Evolutionary conservation across 1,140 invertebrate genomes (phyloP), one percentile per base, ranked within the genome.

Genomic region (Coptotermes formosanus): DNA sequence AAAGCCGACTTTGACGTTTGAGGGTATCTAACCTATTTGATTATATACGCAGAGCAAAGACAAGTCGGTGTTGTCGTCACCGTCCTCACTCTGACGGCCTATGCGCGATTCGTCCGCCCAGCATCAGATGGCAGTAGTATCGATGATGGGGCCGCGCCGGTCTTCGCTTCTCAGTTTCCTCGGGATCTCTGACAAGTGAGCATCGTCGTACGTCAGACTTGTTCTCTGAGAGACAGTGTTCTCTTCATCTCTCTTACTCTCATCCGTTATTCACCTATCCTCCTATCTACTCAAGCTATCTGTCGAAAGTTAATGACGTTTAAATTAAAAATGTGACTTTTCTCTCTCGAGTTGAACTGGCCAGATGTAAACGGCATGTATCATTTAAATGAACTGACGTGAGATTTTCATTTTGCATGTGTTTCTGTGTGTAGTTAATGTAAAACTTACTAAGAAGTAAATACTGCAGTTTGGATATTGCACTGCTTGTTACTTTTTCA

Each of bases 101-200:
- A 75, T 75, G 64, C 64, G 25, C 64, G 25, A 75, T 75, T 75
- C 64, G n/a, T 8, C 7, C 64, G 64, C 9, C 64, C 64, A 25
- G 64, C 64, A 75, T 75, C 64, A 75, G 64, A 75, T 75, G 64
- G 64, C 64, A 75, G 64, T 25, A 75, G 64, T 75, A 14, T 75
- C n/a, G 64, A 75, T 30, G 64, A 30, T 75, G 64, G n/a, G 64
- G 64, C 64, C 25, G 64, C 64, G 64, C 64, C 64, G n/a, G 64
- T 75, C 2, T 3, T 7, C n/a, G 25, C 9, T 9, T 75, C 64
- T 75, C 64, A 75, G 64, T 75, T n/a, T 75, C 25, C 25, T 75
- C n/a, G 64, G 64, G 64, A 75, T 75, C 64, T 75, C 1, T 75
- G 64, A 25, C 25, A 75, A 75, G 64, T 75, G n/a, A 75, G 14